Evolutionary conservation across 2,113 vertebrate species (phyloP), one percentile per base, ranked within the genome.

Genomic region (Echinops telfairi): DNA sequence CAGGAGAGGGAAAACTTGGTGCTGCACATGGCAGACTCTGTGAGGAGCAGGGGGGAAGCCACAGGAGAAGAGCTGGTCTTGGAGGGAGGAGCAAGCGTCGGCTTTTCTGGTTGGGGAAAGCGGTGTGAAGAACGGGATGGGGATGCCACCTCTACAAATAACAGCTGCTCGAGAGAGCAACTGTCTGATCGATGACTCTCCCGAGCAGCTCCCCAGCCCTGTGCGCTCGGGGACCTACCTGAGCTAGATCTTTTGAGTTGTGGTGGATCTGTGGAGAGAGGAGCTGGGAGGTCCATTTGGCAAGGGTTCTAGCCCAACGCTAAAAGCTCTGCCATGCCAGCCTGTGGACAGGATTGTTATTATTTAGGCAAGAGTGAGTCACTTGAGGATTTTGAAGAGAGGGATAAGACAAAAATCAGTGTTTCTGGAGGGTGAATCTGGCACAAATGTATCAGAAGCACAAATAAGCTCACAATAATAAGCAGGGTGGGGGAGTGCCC

Each of bases 341-440:
- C 70, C 88, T n/a, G 40, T 53, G 83, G 86, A 84, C 91, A 62
- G 1, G 71, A 90, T 40, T 58, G 83, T 88, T 93, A 92, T 86
- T 58, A 88, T 86, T 91, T 60, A 88, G 82, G 70, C 77, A 95
- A 83, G 12, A 71, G 60, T 89, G 96, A 92, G 60, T 94, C 70
- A 90, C 20, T 75, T 57, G 57, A 92, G 77, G 66, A 78, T 82
- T 40, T n/a, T 70, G 77, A 68, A 14, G 27, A 88, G 58, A 92
- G 53, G 70, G 17, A 88, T 60, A 85, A 0, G 20, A 82, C 66
- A 60, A 90, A 40, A 95, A 92, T 90, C 79, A 73, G 38, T 76
- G 75, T 89, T 91, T 84, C 43, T 89, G 89, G 36, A 85, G 93
- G 85, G 66, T 78, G 31, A 83, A 87, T 94, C 87, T 57, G 38